These are phyloP conservation scores for Apostichopus japonicus DNA, from an alignment of 35 echinoderm and acorn worm species.

Conservation along the genomic window DNA sequence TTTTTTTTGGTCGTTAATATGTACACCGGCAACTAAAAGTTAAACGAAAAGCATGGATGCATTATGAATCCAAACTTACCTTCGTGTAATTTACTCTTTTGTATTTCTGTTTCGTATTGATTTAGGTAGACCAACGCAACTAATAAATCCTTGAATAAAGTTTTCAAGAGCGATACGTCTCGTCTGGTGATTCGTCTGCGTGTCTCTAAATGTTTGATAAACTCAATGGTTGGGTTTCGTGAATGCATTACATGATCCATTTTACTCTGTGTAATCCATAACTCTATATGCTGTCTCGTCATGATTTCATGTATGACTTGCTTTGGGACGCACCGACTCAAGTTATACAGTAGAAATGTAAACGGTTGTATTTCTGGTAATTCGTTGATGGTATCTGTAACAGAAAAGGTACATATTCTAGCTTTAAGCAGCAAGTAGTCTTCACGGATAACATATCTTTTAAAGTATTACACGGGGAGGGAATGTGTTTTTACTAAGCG, in stretches of 20 bases:
- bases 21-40: no score
- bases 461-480: no score
- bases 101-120: constrained; percentile 11
- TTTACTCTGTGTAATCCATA: background rate
- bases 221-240: background rate
- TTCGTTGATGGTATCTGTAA: background rate
- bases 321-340: background rate
- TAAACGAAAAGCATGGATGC: no score
- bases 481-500: no score
- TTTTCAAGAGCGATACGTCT: background rate
- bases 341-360: background rate
- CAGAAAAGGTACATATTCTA: background rate
- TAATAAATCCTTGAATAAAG: background rate
- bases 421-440: no score
- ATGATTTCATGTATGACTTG: background rate
- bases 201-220: background rate
- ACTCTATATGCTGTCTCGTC: background rate
- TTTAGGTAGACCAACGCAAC: background rate
- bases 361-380: constrained; percentile 12
- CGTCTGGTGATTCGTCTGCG: background rate
- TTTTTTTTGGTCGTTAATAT: no score
- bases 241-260: background rate
- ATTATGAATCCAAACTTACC: background rate
- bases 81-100: background rate
- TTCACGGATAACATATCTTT: no score